Conservation (phyloP, 2,113 vertebrate genomes). For the Butorides virescens region DNA sequence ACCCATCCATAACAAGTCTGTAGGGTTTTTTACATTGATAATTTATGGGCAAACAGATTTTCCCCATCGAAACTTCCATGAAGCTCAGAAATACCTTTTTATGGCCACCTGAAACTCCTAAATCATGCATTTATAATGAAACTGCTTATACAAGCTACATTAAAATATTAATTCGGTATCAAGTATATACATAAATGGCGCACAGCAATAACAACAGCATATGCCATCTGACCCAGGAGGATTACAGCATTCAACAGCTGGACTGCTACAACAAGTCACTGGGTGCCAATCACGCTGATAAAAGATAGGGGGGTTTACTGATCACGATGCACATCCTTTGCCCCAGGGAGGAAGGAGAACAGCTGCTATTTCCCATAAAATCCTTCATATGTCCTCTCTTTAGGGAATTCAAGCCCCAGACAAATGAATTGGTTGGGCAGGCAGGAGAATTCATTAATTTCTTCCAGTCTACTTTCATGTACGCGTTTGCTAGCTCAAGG, state of each 20-base stretch:
- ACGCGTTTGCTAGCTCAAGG: slow-evolving; percentile 19
- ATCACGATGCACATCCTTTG: neutral
- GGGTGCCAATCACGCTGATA: slow-evolving; percentile 30
- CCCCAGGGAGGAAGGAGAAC: slow-evolving; percentile 23
- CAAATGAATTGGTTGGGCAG: slow-evolving; percentile 19
- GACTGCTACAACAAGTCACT: neutral
- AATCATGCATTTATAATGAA: neutral
- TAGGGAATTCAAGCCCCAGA: slow-evolving; percentile 43
- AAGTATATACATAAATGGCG: neutral
- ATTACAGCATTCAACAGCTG: slow-evolving; percentile 23
- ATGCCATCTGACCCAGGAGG: neutral
- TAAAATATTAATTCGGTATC: neutral
- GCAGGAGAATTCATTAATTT: slow-evolving; percentile 17
- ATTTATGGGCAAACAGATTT: neutral
- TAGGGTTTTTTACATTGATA: neutral
- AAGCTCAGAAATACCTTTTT: slow-evolving; percentile 17
- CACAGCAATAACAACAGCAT: neutral
- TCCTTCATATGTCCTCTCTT: slow-evolving; percentile 12
- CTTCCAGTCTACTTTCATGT: neutral
- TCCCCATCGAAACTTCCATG: neutral
- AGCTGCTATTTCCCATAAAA: slow-evolving; percentile 56
- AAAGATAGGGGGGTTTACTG: neutral
- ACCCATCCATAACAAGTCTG: neutral
- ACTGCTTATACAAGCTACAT: neutral
- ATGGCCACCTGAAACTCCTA: neutral